phyloP scores from a whole-genome alignment of 2,888 invertebrate genomes.

The Camponotus fellah region DNA sequence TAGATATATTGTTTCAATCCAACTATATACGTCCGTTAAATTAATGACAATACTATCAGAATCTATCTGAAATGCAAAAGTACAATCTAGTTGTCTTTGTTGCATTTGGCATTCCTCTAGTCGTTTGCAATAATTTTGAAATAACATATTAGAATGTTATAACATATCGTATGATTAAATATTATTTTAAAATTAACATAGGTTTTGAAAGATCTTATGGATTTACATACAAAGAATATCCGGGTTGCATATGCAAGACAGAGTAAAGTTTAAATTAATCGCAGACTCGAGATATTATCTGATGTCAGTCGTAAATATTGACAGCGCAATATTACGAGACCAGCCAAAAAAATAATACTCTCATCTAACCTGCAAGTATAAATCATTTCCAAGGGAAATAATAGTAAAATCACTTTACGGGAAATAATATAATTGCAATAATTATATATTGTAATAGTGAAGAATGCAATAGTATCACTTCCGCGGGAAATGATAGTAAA shows the following conservation, averaged over 20 bases:
- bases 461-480: background rate
- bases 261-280: conserved; percentile 26
- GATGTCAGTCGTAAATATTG: conserved; percentile 37
- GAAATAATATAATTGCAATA: conserved; percentile 13
- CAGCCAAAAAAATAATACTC: conserved; percentile 42
- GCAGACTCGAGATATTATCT: conserved; percentile 22
- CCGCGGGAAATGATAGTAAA: too few relatives aligned
- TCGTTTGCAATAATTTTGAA: background rate
- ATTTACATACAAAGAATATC: background rate
- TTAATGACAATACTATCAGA: background rate
- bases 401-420: background rate
- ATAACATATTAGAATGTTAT: background rate
- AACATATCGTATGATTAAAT: background rate
- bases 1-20: background rate
- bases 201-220: background rate
- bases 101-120: background rate
- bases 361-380: conserved; percentile 22
- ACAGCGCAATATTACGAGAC: conserved; percentile 34
- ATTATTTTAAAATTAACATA: background rate
- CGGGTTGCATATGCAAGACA: background rate
- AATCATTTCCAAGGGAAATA: background rate
- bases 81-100: background rate
- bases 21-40: background rate
- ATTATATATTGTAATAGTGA: conserved; percentile 26
- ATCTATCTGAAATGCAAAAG: background rate